A percentile compares a stretch with the other conserved stretches of the same genome.
These are phyloP conservation scores for Schizopygopsis malacanthus DNA, from an alignment of 2,797 vertebrate genomes.

Conservation along the genomic window DNA sequence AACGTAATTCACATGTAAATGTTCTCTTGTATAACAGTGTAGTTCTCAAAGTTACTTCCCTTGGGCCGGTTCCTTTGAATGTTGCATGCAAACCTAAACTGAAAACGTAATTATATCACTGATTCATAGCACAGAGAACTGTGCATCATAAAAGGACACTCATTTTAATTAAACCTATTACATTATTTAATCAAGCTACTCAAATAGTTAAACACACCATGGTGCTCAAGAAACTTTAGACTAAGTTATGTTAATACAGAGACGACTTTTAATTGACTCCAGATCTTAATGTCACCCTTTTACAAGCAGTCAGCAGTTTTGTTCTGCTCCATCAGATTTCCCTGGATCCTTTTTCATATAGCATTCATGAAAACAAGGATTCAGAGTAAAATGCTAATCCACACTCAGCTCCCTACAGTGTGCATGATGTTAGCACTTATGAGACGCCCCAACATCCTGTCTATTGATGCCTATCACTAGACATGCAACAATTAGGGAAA, in stretches of 20 bases:
- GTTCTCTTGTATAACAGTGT: background rate
- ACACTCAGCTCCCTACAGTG: background rate
- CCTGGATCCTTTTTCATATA: background rate
- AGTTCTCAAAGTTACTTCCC: slow-evolving; percentile 14
- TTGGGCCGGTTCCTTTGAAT: background rate
- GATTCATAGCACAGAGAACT: background rate
- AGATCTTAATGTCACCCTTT: background rate
- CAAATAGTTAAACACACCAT: background rate
- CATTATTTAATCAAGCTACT: background rate
- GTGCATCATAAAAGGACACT: background rate
- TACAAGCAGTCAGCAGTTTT: background rate
- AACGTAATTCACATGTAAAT: background rate
- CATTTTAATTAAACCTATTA: background rate
- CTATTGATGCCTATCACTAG: background rate
- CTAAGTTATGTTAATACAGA: background rate
- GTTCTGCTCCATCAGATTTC: slow-evolving; percentile 5
- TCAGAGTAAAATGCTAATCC: slow-evolving; percentile 27
- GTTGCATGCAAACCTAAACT: background rate
- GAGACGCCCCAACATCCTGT: slow-evolving; percentile 7
- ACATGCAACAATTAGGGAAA: background rate
- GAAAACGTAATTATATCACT: background rate
- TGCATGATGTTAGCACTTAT: slow-evolving; percentile 15
- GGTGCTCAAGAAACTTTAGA: background rate
- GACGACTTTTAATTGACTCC: background rate
- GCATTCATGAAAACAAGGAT: slow-evolving; percentile 16